Evolutionary conservation across 2,797 vertebrate species (phyloP).

Genomic region (Sebastes steindachneri): DNA sequence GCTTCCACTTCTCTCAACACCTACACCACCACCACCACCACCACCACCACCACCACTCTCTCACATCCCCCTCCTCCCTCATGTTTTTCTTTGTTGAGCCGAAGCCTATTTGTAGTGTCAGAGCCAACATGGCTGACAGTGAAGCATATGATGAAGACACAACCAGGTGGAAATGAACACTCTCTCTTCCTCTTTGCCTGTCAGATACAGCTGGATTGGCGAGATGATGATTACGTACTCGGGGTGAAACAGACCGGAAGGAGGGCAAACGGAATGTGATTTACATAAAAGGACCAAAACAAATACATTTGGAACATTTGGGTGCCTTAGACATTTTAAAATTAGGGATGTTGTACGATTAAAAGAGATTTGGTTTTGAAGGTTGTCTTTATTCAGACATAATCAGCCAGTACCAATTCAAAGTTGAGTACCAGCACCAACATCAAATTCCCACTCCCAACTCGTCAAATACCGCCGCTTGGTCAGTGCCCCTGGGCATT

Average conservation of each 20-base stretch:
- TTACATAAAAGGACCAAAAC: not conserved
- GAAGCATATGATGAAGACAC: slow-evolving; percentile 50
- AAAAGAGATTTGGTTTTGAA: not conserved
- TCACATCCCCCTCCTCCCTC: not conserved
- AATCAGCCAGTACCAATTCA: not conserved
- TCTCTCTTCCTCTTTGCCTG: slow-evolving; percentile 12
- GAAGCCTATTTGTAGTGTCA: slow-evolving; percentile 34
- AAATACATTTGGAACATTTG: not conserved
- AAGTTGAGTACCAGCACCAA: not conserved
- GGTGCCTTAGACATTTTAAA: not conserved
- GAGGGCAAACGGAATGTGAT: not conserved
- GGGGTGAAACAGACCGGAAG: not conserved
- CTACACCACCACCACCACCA: not conserved
- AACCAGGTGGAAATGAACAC: slow-evolving; percentile 47
- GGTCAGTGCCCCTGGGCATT: not conserved
- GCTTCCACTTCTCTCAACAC: slow-evolving; percentile 24
- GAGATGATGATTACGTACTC: slow-evolving; percentile 7
- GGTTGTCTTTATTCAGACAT: not conserved
- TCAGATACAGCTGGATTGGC: not conserved
- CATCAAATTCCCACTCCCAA: not conserved
- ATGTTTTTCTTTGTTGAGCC: slow-evolving; percentile 14
- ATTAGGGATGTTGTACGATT: not conserved
- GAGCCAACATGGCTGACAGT: slow-evolving; percentile 51
- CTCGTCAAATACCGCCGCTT: not conserved
- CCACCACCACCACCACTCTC: slow-evolving; percentile 4